Conservation (phyloP, 2,888 invertebrate genomes). For the Agrochola circellaris region DNA sequence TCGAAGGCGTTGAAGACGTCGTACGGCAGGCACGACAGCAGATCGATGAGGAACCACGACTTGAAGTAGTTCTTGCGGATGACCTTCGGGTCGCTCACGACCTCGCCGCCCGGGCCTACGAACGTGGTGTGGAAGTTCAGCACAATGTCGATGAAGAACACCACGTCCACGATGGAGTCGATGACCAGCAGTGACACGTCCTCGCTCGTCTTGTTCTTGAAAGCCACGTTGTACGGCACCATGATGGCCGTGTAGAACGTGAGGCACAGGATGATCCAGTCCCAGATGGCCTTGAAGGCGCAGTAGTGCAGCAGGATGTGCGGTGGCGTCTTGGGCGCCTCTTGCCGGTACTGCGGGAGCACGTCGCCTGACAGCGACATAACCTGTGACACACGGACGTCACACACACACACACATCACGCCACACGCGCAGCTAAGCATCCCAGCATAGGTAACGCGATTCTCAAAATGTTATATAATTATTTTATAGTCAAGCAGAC, state of each 20-base stretch:
- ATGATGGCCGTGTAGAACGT: slow-evolving; percentile 99
- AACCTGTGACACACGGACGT: slow-evolving; percentile 77
- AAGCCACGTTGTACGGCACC: slow-evolving; percentile 99
- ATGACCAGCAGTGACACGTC: slow-evolving; percentile 98
- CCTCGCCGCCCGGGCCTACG: slow-evolving; percentile 98
- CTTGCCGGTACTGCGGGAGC: slow-evolving; percentile 99
- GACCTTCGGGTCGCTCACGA: slow-evolving; percentile 99
- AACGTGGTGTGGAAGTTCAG: slow-evolving; percentile 99
- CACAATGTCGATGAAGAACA: slow-evolving; percentile 99
- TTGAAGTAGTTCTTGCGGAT: slow-evolving; percentile 99
- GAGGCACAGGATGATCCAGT: slow-evolving; percentile 99
- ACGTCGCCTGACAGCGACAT: slow-evolving; percentile 99
- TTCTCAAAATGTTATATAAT: not conserved
- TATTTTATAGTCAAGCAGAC: not conserved
- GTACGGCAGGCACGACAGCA: slow-evolving; percentile 99
- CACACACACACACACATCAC: not conserved
- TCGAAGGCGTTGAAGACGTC: slow-evolving; percentile 99
- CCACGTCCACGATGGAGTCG: slow-evolving; percentile 99
- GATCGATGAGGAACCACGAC: slow-evolving; percentile 99
- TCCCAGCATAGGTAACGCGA: not conserved
- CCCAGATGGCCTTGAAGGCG: slow-evolving; percentile 99
- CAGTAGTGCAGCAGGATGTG: slow-evolving; percentile 99
- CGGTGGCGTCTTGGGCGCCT: slow-evolving; percentile 99
- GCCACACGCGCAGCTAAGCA: slow-evolving; percentile 7
- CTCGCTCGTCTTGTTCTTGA: slow-evolving; percentile 99